phyloP scores from a whole-genome alignment of 2,888 invertebrate species.

The Nymphalis urticae region DNA sequence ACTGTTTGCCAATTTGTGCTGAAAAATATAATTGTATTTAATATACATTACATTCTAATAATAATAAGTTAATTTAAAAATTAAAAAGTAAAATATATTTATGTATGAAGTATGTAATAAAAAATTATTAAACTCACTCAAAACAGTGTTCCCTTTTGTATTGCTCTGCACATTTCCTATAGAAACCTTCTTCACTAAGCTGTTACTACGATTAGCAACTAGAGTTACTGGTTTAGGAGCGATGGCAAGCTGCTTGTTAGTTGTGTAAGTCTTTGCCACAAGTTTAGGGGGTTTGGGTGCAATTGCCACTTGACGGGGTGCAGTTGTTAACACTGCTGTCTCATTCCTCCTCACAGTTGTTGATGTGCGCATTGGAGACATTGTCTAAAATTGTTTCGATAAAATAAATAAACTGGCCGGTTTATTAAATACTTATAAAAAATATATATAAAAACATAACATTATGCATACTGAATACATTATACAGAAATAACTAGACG shows the following conservation, averaged over 20 bases:
- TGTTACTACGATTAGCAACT: conserved; percentile 46
- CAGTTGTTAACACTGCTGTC: conserved; percentile 40
- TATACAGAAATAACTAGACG: too few relatives aligned
- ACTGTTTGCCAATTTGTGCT: conserved; percentile 73
- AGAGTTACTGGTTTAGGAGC: conserved; percentile 64
- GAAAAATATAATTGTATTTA: conserved; percentile 22
- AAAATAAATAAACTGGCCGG: background rate
- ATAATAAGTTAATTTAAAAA: too few relatives aligned
- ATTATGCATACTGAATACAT: too few relatives aligned
- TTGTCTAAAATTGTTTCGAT: conserved; percentile 44
- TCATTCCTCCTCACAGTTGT: conserved; percentile 47
- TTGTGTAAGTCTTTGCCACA: conserved; percentile 45
- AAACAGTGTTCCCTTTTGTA: conserved; percentile 55
- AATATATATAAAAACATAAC: background rate
- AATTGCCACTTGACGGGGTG: conserved; percentile 73
- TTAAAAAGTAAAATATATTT: too few relatives aligned
- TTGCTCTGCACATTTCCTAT: conserved; percentile 49
- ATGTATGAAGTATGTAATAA: too few relatives aligned
- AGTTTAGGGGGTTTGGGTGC: conserved; percentile 72
- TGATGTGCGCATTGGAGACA: conserved; percentile 37
- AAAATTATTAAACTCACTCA: conserved; percentile 49
- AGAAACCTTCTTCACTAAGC: conserved; percentile 55
- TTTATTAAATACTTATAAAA: background rate
- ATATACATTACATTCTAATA: too few relatives aligned
- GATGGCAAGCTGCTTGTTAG: conserved; percentile 55